Base-by-base conservation (phyloP, 2,797 vertebrate species). In the Diplodus sargus region DNA sequence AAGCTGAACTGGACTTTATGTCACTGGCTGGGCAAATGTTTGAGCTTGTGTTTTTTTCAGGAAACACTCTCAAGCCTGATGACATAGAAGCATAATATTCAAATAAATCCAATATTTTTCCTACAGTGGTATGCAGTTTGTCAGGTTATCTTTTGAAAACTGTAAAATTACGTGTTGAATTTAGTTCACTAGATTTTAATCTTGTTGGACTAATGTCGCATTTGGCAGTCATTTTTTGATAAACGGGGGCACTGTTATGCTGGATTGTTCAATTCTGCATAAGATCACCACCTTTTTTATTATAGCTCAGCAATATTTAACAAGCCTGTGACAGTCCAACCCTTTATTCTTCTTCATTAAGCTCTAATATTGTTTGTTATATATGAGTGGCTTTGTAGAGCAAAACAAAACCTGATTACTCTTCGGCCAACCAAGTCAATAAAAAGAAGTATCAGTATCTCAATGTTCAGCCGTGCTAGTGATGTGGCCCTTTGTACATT, bases 61-160 rank as follows among this genome's bases (percentile, higher is more conserved):
- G 30, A 56, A 9, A 30, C 45, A 58, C 6, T 51, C 3, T 70
- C 48, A 66, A 3, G 53, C 12, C 17, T 42, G 17, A 42, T 54
- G 3, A 56, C 39, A 61, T 14, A 0, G 28, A 58, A 25, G 6
- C 3, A 63, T 22, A 52, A 52, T 54, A 34, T 54, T 59, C 12
- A 59, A 71, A 79, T 61, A 54, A 62, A 69, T 9, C 0, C n/a
- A 58, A 62, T 68, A 56, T 70, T 78, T 84, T 76, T 82, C 34
- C 14, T 28, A 49, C 2, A 22, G 22, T 51, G 4, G 34, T 67
- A 18, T 45, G 25, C 43, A 79, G 39, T n/a, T 53, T 7, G 5
- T 52, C 43, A 53, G 12, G 23, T 42, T 71, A 16, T 70, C 5
- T 23, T 60, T 56, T 75, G 0, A 69, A 3, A 61, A 15, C 25